phyloP scores from a whole-genome alignment of 2,797 vertebrate genomes.

The Syngnathus rostellatus region DNA sequence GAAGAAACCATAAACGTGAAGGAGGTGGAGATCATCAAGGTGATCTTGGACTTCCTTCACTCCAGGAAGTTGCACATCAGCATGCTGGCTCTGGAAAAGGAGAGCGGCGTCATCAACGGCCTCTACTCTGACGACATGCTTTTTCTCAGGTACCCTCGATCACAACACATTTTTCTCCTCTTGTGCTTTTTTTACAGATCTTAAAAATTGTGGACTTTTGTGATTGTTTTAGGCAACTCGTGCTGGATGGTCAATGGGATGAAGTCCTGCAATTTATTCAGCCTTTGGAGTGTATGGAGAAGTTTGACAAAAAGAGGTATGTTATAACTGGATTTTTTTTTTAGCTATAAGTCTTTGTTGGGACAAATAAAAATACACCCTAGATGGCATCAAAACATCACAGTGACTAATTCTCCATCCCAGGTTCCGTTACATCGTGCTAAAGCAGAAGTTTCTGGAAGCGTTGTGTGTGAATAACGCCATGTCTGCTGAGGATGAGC shows the following conservation, averaged over 20 bases:
- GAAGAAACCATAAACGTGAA: slow-evolving; percentile 98
- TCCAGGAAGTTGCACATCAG: slow-evolving; percentile 96
- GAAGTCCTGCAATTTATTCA: slow-evolving; percentile 98
- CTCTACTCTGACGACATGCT: slow-evolving; percentile 99
- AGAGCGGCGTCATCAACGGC: slow-evolving; percentile 97
- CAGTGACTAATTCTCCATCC: slow-evolving; percentile 20
- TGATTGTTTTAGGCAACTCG: slow-evolving; percentile 77
- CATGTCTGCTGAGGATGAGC: slow-evolving; percentile 96
- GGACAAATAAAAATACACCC: not conserved
- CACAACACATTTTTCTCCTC: not conserved
- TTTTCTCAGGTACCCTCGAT: slow-evolving; percentile 79
- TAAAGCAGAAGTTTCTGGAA: slow-evolving; percentile 98
- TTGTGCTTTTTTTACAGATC: not conserved
- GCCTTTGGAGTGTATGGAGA: slow-evolving; percentile 96
- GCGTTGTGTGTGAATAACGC: slow-evolving; percentile 97
- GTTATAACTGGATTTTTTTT: not conserved
- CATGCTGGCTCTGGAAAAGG: slow-evolving; percentile 96
- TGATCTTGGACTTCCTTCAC: slow-evolving; percentile 93
- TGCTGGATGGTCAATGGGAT: slow-evolving; percentile 98
- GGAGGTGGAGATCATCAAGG: slow-evolving; percentile 98
- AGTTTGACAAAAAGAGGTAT: slow-evolving; percentile 95
- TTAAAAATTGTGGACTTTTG: not conserved
- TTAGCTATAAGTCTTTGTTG: not conserved
- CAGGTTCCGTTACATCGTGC: slow-evolving; percentile 94
- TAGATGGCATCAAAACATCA: not conserved